Evolutionary conservation across 2,797 vertebrate species (phyloP), one percentile per base, ranked within the genome.

Genomic region (Petrocephalus sullivani): DNA sequence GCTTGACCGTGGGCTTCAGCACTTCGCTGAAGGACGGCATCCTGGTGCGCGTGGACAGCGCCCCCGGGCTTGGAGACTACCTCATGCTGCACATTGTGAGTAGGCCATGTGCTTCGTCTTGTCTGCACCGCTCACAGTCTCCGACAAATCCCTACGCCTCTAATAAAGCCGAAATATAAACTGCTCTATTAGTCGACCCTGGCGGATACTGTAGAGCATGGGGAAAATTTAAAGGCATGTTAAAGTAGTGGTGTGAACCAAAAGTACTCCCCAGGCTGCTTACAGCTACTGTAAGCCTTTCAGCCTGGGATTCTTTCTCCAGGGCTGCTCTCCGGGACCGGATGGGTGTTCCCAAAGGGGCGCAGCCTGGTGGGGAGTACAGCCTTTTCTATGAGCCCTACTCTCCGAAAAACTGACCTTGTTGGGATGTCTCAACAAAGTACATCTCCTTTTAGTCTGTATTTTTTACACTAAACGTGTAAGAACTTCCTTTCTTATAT

Each of bases 11-110:
- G 21, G 98, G 98, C 90, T 99, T 99, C 95, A 99, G 98, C 94
- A 99, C 98, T 0, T 98, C 98, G 0, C 97, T 99, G 90, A 99
- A 99, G 92, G 98, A 99, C 23, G 98, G 98, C 46, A 98, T 99
- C 92, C 94, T 99, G 88, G 98, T 98, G 87, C 95, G 98, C 84
- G 98, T 99, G 0, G 98, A 99, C 95, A 99, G 98, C 0, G 97
- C 98, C 2, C 95, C 97, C 0, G 97, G 98, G 9, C 97, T 99
- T 0, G 98, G 97, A 0, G 98, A 99, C 91, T 99, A 98, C 89
- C 96, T 99, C 87, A 98, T 99, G 97, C 96, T 99, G 84, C 98
- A 99, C 91, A 98, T 99, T 90, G 98, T 99, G 94, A 98, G 98
- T 97, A 91, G 3, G 14, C 37, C 1, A 4, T 8, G 1, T 49